These are phyloP conservation scores for Neodon shergylaensis DNA, from an alignment of 2,113 vertebrate genomes.

Conservation along the genomic window DNA sequence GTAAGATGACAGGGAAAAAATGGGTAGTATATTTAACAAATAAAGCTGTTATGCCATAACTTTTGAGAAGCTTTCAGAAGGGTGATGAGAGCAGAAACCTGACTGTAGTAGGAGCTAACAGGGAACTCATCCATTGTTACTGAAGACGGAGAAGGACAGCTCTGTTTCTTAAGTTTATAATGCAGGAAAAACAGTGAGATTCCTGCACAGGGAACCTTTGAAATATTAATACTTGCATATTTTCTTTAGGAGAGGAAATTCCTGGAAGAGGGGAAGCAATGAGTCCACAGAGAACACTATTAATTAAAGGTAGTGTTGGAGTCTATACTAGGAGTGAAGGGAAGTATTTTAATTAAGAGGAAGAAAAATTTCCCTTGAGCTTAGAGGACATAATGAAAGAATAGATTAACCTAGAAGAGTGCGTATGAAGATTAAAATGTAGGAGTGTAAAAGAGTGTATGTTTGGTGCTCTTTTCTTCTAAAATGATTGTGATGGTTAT, in stretches of 20 bases:
- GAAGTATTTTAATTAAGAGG: slow-evolving; percentile 38
- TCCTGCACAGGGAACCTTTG: neutral
- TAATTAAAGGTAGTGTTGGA: neutral
- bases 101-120: neutral
- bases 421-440: neutral
- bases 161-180: neutral
- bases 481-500: neutral
- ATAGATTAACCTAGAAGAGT: neutral
- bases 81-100: neutral
- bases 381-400: slow-evolving; percentile 34
- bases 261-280: neutral
- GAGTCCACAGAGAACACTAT: neutral
- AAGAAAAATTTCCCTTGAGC: neutral
- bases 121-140: neutral
- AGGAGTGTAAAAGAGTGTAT: too few species aligned
- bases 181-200: neutral
- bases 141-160: neutral
- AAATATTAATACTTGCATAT: neutral
- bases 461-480: neutral
- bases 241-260: neutral
- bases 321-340: neutral
- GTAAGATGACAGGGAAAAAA: neutral
- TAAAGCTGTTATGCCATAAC: neutral
- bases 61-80: neutral
- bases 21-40: neutral